Evolutionary conservation across 35 echinoderm and acorn worm genomes (phyloP).

Genomic region (Heliocidaris erythrogramma): DNA sequence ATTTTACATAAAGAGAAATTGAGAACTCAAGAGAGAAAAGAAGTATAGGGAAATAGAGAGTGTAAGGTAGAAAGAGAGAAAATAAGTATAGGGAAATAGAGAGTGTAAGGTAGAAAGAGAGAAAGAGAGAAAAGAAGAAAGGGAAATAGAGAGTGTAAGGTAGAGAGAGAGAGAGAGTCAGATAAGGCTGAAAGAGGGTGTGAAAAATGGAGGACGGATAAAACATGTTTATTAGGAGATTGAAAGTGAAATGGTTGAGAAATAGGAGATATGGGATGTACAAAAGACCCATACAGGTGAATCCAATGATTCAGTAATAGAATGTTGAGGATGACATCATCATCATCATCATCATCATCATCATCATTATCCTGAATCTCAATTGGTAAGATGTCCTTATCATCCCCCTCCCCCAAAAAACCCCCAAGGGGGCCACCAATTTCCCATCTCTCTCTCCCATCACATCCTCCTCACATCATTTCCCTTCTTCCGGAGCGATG

Average conservation of each 20-base stretch:
- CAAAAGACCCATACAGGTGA: neutral
- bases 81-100: neutral
- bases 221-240: neutral
- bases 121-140: neutral
- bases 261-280: neutral
- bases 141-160: neutral
- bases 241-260: neutral
- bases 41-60: too few species aligned
- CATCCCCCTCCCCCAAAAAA: neutral
- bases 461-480: neutral
- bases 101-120: neutral
- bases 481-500: neutral
- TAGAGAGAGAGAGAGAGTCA: neutral
- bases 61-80: too few species aligned
- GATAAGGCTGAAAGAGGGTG: neutral
- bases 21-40: too few species aligned
- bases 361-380: neutral
- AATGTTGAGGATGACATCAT: neutral
- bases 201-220: neutral
- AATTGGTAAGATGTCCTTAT: neutral
- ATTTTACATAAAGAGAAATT: too few species aligned
- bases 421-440: neutral
- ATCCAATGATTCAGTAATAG: neutral
- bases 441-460: constrained; percentile 19
- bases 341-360: neutral